Base-by-base conservation (phyloP, 2,888 invertebrate species). In the Sesamia inferens region DNA sequence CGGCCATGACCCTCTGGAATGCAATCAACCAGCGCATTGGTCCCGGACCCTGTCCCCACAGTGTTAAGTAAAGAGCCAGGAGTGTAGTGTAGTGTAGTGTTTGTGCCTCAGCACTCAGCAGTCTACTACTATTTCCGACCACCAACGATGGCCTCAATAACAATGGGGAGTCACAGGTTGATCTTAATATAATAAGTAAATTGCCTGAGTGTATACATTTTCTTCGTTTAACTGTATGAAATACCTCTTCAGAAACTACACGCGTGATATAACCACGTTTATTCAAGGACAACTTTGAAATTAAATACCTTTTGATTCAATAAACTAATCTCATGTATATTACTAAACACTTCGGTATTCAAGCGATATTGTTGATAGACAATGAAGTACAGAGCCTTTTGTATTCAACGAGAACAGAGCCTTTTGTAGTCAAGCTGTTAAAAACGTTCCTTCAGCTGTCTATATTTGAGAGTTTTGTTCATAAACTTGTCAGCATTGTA, bases 371-470 rank as follows among this genome's bases (percentile, higher is more conserved):
- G 48, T 22, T 69, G 61, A 69, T 8, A 69, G 55, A 77, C 75
- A 75, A 75, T 76, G 75, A 22, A 22, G 77, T 55, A 75, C 16
- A 42, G 16, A 76, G 48, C 54, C 76, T 48, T 68, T 76, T 44
- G 44, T 44, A 44, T 13, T 44, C 44, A 44, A 44, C 5, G 39
- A 39, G 39, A 39, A 76, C n/a, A 42, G 13, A 76, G 24, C 48
- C 76, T 48, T 76, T 76, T 75, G 74, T 75, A 44, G 59, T 68
- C 68, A 74, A 66, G 57, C 31, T 61, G 76, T 48, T 42, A n/a
- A 39, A 22, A 44, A 8, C 22, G 31, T 59, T 24, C n/a, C 7
- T 57, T 70, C 24, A 62, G 24, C 48, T 31, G 31, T 14, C 55
- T 48, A 55, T 61, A 55, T 31, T 48, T 75, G 69, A 44, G 69